Base-by-base conservation (phyloP, 2,888 invertebrate genomes). In the Ochropleura leucogaster region DNA sequence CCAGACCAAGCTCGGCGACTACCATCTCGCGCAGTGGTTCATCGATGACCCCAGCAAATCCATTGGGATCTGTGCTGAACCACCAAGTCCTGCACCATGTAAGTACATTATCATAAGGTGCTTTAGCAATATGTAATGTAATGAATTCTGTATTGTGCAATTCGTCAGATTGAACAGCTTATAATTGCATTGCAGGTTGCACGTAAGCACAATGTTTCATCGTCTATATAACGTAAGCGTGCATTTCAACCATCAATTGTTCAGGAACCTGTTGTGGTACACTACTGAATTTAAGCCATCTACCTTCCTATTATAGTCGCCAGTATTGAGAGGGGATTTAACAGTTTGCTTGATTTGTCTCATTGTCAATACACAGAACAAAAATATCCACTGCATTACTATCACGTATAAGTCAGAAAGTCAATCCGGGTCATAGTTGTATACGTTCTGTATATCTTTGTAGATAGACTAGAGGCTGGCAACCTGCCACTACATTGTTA, bases 21-120 rank as follows among this genome's bases (percentile, higher is more conserved):
- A 97, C 93, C 97, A 97, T 79, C 95, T 97, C 87, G 97, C 98
- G 80, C 97, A 97, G 94, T 97, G 97, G 85, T 96, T 97, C 87
- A 95, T 97, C 89, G 97, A 97, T 89, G 97, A 97, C 90, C 97
- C 97, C 79, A 97, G 97, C 89, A 97, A 97, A 85, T 96, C 97
- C 85, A 97, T 98, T 87, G 98, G 98, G 75, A 97, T 98, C 87
- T 98, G 98, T 90, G 97, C 97, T 53, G 97, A 97, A 83, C 97
- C 97, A n/a, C 95, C 97, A 73, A 97, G 97, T 88, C 97, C 98
- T 42, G 97, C 97, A 80, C 97, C 97, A 84, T 97, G 97, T 96
- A 77, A 96, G 96, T 95, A 91, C 80, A 62, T n/a, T 40, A 3
- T n/a, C 16, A 12, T 14, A 46, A 55, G 6, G 14, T 49, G 53